Evolutionary conservation across 2,113 vertebrate species (phyloP).

Genomic region (Equus przewalskii): DNA sequence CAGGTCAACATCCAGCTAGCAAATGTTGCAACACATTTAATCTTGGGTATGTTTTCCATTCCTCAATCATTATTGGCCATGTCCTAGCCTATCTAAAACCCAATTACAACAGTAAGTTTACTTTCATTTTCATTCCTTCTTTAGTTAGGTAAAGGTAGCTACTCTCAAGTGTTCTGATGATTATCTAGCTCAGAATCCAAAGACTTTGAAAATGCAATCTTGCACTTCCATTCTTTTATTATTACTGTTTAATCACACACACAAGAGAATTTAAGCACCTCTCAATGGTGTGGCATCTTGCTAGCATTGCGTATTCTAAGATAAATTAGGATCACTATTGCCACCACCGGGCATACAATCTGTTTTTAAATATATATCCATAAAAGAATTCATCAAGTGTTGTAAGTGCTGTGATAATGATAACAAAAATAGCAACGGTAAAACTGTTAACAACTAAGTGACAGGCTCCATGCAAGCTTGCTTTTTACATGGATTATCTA

Average conservation of each 20-base stretch:
- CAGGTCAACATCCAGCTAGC: not conserved
- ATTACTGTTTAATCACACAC: not conserved
- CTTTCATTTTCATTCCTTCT: not conserved
- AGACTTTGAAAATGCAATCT: not conserved
- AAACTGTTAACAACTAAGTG: not conserved
- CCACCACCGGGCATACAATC: not conserved
- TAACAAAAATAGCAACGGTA: not conserved
- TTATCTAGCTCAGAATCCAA: not conserved
- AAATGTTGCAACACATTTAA: not conserved
- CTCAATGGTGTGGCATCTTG: not conserved
- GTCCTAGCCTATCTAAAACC: not conserved
- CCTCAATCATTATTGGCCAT: not conserved
- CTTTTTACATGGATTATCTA: not conserved
- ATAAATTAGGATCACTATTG: not conserved
- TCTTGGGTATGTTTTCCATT: not conserved
- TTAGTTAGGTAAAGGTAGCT: not conserved
- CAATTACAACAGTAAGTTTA: not conserved
- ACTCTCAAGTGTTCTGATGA: not conserved
- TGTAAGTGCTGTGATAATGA: not conserved
- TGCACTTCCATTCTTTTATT: not conserved
- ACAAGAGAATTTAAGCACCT: not conserved
- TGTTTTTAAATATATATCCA: not conserved
- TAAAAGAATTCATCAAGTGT: not conserved
- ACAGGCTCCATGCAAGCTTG: not conserved
- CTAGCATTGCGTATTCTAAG: not conserved